phyloP scores from a whole-genome alignment of 2,797 vertebrate species.

The Melanotaenia parkinsoni region DNA sequence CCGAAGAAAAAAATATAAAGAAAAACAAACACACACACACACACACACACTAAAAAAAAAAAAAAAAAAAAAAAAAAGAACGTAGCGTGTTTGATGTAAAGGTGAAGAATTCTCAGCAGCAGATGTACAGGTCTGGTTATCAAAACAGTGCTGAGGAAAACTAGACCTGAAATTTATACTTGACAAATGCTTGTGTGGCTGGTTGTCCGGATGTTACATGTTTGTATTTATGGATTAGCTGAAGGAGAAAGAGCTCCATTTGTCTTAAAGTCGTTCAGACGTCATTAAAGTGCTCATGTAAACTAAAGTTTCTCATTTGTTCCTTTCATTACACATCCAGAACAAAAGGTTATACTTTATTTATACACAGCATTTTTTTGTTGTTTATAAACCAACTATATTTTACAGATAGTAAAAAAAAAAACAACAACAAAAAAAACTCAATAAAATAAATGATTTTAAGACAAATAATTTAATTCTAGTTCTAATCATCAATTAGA shows the following conservation, averaged over 20 bases:
- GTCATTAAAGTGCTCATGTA: slow-evolving; percentile 68
- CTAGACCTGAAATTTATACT: slow-evolving; percentile 64
- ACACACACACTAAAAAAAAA: slow-evolving; percentile 13
- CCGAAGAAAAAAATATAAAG: slow-evolving; percentile 24
- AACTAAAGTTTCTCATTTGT: slow-evolving; percentile 60
- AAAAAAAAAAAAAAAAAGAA: slow-evolving; percentile 25
- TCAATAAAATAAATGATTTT: slow-evolving; percentile 25
- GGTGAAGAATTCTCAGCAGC: slow-evolving; percentile 59
- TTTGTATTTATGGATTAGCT: slow-evolving; percentile 47
- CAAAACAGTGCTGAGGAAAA: slow-evolving; percentile 37
- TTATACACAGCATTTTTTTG: not conserved
- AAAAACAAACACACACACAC: slow-evolving; percentile 27
- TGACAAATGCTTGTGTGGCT: slow-evolving; percentile 54
- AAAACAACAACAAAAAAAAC: not conserved
- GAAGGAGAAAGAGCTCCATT: slow-evolving; percentile 29
- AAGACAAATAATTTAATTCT: slow-evolving; percentile 24
- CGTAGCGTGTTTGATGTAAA: slow-evolving; percentile 65
- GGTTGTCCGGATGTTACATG: slow-evolving; percentile 44
- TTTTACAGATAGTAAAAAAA: slow-evolving; percentile 5
- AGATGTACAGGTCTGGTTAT: slow-evolving; percentile 58
- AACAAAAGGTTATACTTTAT: slow-evolving; percentile 3
- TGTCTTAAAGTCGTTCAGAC: slow-evolving; percentile 70
- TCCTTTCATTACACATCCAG: slow-evolving; percentile 37
- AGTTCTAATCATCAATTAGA: slow-evolving; percentile 14
- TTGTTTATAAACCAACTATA: not conserved